Percentiles rank a stretch among this genome's conserved stretches.
Evolutionary conservation across 2,113 vertebrate species (phyloP).

Genomic region (Cottus gobio): DNA sequence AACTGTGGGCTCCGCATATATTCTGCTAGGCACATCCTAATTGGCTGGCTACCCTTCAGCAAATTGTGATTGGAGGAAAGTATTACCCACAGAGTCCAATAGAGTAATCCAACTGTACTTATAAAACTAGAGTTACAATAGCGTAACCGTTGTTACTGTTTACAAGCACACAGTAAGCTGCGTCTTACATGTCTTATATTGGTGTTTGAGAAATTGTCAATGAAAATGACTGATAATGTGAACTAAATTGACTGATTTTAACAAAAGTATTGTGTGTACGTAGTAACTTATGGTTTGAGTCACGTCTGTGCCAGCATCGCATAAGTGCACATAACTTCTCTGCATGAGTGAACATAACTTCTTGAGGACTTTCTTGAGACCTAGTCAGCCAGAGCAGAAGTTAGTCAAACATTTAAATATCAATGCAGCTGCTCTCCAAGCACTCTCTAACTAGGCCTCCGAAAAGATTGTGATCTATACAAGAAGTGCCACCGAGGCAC

Average conservation of each 20-base stretch:
- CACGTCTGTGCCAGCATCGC: background rate
- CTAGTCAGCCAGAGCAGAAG: constrained; percentile 22
- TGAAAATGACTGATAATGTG: background rate
- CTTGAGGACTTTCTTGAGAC: background rate
- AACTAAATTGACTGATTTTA: background rate
- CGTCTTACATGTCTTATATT: too few relatives aligned
- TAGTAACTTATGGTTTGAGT: background rate
- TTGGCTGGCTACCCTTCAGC: too few relatives aligned
- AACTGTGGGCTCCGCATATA: too few relatives aligned
- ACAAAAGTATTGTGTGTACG: background rate
- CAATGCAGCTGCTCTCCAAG: constrained; percentile 10
- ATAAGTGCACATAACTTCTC: background rate
- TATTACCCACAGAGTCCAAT: too few relatives aligned
- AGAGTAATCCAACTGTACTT: too few relatives aligned
- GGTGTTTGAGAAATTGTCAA: too few relatives aligned
- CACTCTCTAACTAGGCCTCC: constrained; percentile 53
- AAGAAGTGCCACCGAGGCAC: constrained; percentile 65
- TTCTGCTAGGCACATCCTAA: too few relatives aligned
- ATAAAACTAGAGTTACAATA: too few relatives aligned
- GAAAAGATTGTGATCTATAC: constrained; percentile 57
- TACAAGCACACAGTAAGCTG: too few relatives aligned
- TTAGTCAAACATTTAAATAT: constrained; percentile 65
- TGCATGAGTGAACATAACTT: background rate
- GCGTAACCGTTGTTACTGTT: too few relatives aligned
- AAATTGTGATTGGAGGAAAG: too few relatives aligned